These are phyloP conservation scores for Syrmaticus mikado DNA, from an alignment of 2,113 vertebrate species.

Conservation along the genomic window DNA sequence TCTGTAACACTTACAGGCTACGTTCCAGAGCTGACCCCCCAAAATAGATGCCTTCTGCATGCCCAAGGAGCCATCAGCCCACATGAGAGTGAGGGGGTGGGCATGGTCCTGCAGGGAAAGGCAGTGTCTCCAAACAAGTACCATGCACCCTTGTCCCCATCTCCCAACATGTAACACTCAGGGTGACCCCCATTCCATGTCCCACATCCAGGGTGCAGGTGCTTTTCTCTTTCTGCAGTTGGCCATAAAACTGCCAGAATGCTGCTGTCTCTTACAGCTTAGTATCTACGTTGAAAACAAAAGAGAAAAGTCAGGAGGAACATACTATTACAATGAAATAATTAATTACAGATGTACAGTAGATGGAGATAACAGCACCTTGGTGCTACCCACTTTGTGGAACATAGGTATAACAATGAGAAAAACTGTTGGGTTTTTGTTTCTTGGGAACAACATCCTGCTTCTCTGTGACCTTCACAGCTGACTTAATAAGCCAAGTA, in stretches of 20 bases:
- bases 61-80: neutral
- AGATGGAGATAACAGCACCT: neutral
- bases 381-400: neutral
- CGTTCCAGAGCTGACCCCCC: neutral
- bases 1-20: neutral
- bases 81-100: neutral
- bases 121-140: neutral
- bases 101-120: neutral
- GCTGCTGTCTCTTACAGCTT: neutral
- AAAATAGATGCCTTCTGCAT: neutral
- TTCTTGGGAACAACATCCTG: neutral
- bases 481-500: conserved; percentile 11
- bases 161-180: neutral
- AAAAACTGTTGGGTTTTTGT: neutral
- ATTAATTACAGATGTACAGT: neutral
- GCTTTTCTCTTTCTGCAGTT: neutral
- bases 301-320: neutral
- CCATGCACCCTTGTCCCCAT: neutral
- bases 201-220: accelerated
- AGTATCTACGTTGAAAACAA: neutral
- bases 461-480: neutral
- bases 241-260: neutral
- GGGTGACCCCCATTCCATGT: neutral
- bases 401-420: neutral
- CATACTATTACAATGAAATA: neutral